Evolutionary conservation across 2,797 vertebrate species (phyloP), one percentile per base, ranked within the genome.

Genomic region (Telmatherina bonti): DNA sequence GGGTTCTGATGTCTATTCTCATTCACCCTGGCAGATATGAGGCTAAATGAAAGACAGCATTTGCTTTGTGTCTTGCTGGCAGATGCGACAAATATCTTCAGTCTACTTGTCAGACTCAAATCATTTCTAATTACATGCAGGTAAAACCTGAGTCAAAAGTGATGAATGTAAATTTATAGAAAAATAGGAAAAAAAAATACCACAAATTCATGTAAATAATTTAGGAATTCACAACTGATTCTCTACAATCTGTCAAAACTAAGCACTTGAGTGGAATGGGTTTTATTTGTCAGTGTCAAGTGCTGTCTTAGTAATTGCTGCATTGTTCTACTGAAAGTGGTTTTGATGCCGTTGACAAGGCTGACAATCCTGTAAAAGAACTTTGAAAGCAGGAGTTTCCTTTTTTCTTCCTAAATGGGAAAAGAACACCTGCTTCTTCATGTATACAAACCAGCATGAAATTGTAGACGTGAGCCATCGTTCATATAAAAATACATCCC

Each of bases 391-490:
- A 38, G 33, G 1, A 20, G 61, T 76, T 63, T 70, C 65, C 27
- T 63, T 11, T 3, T 7, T 26, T 43, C 35, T 20, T 61, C n/a
- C 41, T 7, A 9, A 59, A 41, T 16, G 56, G 62, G 10, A 73
- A 69, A 16, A 7, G 61, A 74, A 56, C 52, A 41, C 67, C 47
- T 53, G 60, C 20, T 79, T 73, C 62, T 76, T 52, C n/a, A 69
- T 74, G n/a, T 71, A 59, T 60, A 72, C 29, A 36, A 62, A 10
- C 36, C 15, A 6, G 36, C 38, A 74, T 56, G 64, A 70, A 77
- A 78, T 58, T 33, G 61, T 24, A 72, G 74, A 49, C 0, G 0
- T 64, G 20, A 6, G 26, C 53, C 71, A 45, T 12, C 0, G 45
- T 77, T 68, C 45, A 74, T 74, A 59, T 65, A 51, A 80, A 70